Base-by-base conservation (phyloP, 2,888 invertebrate genomes). In the Agrochola litura region DNA sequence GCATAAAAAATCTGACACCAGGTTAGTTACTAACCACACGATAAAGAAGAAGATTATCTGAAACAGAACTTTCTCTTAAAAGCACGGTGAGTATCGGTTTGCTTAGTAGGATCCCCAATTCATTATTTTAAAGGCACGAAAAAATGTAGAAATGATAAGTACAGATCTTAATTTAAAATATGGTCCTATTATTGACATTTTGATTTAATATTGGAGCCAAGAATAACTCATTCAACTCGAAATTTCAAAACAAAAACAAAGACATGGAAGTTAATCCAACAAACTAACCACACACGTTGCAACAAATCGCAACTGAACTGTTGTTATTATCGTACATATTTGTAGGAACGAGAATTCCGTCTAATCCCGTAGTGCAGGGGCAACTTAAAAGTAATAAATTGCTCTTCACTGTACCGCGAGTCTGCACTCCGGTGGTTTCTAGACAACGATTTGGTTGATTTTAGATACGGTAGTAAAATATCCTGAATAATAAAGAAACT, bases 321-420 rank as follows among this genome's bases (percentile, higher is more conserved):
- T 70, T 77, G 76, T 75, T 82, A 87, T 82, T 74, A 81, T 66
- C 66, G 79, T 74, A 83, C 83, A 79, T 81, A 81, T 89, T 88
- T 83, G 82, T 83, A 82, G 72, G 76, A 81, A 72, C 76, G 73
- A 81, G 69, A 82, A 89, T 86, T 85, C 76, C 82, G 83, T 87
- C 85, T 88, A 90, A 92, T 90, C 87, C 87, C 81, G 77, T 87
- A 90, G 86, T 85, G 87, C 87, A 84, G 80, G 83, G 68, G 81
- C 85, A 90, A 92, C 90, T 92, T 91, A 90, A 92, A 92, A 90
- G 92, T 92, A 92, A 92, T 92, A 92, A 92, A 92, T 92, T 92
- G 92, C 91, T 92, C 92, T 91, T 92, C 92, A 91, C 84, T 89
- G 90, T 90, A 89, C 90, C 88, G 83, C 89, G 90, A 89, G 84